Conservation (phyloP, 1,140 invertebrate genomes). For the Prorops nasuta region DNA sequence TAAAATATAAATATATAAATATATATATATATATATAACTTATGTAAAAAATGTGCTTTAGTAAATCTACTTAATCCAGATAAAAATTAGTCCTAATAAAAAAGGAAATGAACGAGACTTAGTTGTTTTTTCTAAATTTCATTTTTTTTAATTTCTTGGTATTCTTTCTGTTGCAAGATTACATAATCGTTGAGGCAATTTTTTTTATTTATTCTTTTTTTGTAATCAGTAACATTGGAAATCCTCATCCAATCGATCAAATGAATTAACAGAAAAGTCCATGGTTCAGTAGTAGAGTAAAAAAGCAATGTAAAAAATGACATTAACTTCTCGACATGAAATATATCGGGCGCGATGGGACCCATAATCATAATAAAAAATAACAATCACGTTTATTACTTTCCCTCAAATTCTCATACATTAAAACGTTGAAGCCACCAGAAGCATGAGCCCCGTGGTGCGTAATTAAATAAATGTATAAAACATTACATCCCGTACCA, state of each 20-base stretch:
- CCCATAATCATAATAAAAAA: constrained; percentile 19
- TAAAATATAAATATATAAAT: too few relatives aligned
- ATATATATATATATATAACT: too few relatives aligned
- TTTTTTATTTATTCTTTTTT: constrained; percentile 1
- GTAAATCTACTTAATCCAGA: too few relatives aligned
- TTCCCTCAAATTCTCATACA: constrained; percentile 24
- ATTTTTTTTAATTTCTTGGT: neutral
- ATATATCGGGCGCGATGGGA: neutral
- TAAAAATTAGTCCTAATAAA: too few relatives aligned
- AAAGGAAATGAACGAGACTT: too few relatives aligned
- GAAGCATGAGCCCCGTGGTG: constrained; percentile 24
- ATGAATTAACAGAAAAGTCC: constrained; percentile 21
- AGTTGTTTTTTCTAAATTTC: too few relatives aligned
- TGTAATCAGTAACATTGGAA: constrained; percentile 10
- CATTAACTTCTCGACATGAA: constrained; percentile 5
- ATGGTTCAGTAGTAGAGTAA: constrained; percentile 26
- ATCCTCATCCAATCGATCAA: constrained; percentile 19
- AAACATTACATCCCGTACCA: constrained; percentile 41
- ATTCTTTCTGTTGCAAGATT: neutral
- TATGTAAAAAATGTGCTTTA: too few relatives aligned
- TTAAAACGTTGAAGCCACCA: constrained; percentile 38
- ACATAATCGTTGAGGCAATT: neutral
- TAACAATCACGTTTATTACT: constrained; percentile 27
- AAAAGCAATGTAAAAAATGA: constrained; percentile 36
- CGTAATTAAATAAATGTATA: constrained; percentile 52